These are phyloP conservation scores for Lampropteryx suffumata DNA, from an alignment of 2,888 invertebrate genomes.

Conservation along the genomic window DNA sequence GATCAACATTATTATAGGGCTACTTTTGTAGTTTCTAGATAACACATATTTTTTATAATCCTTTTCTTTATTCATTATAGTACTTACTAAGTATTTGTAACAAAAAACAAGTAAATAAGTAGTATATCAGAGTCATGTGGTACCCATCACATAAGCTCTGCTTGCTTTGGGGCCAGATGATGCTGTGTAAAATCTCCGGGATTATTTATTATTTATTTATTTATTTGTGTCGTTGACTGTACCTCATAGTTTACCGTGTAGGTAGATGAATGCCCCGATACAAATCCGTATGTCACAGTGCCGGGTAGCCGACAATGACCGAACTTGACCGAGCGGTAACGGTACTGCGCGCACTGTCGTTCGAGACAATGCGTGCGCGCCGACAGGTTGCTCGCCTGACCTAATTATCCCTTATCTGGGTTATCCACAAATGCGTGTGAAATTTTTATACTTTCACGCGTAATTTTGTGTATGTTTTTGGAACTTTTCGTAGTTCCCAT, in stretches of 20 bases:
- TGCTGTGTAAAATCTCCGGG: too few species aligned
- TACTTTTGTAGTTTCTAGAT: too few species aligned
- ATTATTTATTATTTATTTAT: too few species aligned
- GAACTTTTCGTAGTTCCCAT: conserved; percentile 30
- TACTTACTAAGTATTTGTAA: too few species aligned
- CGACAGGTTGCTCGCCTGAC: conserved; percentile 80
- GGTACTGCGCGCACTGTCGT: conserved; percentile 56
- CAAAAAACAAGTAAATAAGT: too few species aligned
- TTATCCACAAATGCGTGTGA: conserved; percentile 73
- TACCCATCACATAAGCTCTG: too few species aligned
- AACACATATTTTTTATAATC: too few species aligned
- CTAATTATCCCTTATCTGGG: conserved; percentile 75
- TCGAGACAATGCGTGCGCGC: conserved; percentile 77
- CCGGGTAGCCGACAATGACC: conserved; percentile 63
- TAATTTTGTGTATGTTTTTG: conserved; percentile 25
- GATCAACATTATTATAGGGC: too few species aligned
- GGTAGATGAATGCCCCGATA: conserved; percentile 20
- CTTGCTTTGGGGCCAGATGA: too few species aligned
- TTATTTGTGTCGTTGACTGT: too few species aligned
- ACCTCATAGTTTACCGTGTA: conserved; percentile 3
- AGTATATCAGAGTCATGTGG: too few species aligned
- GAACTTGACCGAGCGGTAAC: conserved; percentile 78
- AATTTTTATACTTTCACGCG: conserved; percentile 65
- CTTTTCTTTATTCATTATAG: too few species aligned
- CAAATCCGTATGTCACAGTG: conserved; percentile 60